Percentiles rank a stretch among this genome's conserved stretches.
phyloP scores from a whole-genome alignment of 1,140 invertebrate genomes.

The Amphibalanus amphitrite region DNA sequence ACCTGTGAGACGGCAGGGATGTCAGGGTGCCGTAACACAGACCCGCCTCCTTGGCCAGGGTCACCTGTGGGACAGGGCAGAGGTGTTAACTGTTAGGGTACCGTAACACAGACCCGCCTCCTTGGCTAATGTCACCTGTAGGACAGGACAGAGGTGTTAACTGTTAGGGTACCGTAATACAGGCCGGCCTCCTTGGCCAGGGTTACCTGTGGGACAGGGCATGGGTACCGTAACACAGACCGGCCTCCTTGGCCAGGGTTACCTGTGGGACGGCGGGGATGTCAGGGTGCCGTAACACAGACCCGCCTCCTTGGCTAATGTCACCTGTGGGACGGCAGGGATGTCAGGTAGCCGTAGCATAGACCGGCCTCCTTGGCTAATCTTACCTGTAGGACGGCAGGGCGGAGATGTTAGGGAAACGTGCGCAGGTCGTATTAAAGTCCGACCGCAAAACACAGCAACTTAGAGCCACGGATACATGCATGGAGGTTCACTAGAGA shows the following conservation, averaged over 20 bases:
- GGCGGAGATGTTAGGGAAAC: background rate
- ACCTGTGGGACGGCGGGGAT: background rate
- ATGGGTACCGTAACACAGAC: too few relatives aligned
- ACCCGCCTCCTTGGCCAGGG: too few relatives aligned
- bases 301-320: too few relatives aligned
- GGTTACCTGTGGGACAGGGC: too few relatives aligned
- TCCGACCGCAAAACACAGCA: background rate
- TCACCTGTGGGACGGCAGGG: too few relatives aligned
- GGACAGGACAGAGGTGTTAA: conserved; percentile 14
- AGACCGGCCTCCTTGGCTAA: conserved; percentile 89
- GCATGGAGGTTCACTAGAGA: too few relatives aligned
- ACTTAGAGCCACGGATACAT: background rate
- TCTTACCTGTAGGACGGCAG: conserved; percentile 42
- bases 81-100: too few relatives aligned
- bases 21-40: background rate
- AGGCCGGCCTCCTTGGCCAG: too few relatives aligned
- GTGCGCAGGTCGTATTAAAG: conserved; percentile 1
- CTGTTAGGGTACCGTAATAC: too few relatives aligned
- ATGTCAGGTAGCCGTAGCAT: conserved; percentile 66
- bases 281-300: background rate
- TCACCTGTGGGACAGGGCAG: too few relatives aligned
- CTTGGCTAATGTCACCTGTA: conserved; percentile 75
- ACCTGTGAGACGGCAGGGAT: background rate
- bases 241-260: too few relatives aligned
- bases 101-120: conserved; percentile 88